These are phyloP conservation scores for Dimorphilus gyrociliatus DNA, from an alignment of 2,888 invertebrate genomes.

Conservation along the genomic window DNA sequence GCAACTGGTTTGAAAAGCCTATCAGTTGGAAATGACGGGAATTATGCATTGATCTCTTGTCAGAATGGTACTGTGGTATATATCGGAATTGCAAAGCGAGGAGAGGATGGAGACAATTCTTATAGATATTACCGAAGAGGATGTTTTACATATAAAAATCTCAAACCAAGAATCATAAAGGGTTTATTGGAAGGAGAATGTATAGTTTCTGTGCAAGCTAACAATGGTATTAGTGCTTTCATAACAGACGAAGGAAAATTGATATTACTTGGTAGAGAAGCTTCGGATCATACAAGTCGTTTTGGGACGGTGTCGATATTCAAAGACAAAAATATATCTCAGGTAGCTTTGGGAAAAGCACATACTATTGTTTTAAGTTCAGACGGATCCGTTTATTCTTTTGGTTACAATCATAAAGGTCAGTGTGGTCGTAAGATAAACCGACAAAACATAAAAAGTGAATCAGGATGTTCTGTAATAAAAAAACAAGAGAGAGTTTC, in stretches of 20 bases:
- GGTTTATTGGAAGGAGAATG: constrained; percentile 71
- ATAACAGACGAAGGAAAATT: constrained; percentile 76
- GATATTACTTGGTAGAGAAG: constrained; percentile 83
- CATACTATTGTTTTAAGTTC: constrained; percentile 70
- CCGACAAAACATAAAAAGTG: constrained; percentile 39
- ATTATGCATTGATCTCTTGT: constrained; percentile 72
- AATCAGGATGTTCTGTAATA: constrained; percentile 8
- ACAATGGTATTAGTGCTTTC: constrained; percentile 81
- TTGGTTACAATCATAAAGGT: constrained; percentile 92
- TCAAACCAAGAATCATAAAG: too few relatives aligned
- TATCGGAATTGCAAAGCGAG: constrained; percentile 66
- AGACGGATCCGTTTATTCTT: constrained; percentile 75
- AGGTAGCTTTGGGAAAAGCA: constrained; percentile 80
- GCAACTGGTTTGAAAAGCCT: too few relatives aligned
- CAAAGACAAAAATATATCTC: constrained; percentile 51
- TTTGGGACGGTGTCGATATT: constrained; percentile 56
- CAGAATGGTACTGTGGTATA: constrained; percentile 81
- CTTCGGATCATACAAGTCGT: constrained; percentile 39
- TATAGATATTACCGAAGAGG: background rate
- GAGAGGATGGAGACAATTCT: constrained; percentile 89
- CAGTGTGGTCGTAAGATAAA: constrained; percentile 72
- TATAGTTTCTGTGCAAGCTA: constrained; percentile 69
- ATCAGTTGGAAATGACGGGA: constrained; percentile 83
- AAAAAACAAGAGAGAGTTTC: too few relatives aligned
- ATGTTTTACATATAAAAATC: background rate